phyloP scores from a whole-genome alignment of 2,888 invertebrate species.

The Kuschelorhynchus macadamiae region DNA sequence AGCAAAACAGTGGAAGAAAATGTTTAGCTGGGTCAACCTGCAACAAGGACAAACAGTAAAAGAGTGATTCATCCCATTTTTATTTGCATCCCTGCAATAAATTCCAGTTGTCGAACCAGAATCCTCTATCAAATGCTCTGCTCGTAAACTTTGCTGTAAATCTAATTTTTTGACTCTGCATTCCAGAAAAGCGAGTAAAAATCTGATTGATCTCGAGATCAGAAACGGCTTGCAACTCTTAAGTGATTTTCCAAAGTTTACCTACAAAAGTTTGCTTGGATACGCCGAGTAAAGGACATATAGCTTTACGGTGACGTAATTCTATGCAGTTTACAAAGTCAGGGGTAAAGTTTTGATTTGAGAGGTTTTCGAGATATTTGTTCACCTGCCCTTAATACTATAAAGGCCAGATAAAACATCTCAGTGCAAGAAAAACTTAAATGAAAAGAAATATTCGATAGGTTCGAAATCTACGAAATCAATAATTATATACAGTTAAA shows the following conservation, averaged over 20 bases:
- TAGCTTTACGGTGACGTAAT: conserved; percentile 5
- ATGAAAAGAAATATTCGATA: no score
- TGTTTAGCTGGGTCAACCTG: no score
- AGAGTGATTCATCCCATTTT: no score
- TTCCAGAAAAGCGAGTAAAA: conserved; percentile 15
- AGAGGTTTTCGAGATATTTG: background rate
- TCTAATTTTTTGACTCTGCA: background rate
- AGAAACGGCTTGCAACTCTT: conserved; percentile 27
- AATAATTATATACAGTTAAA: no score
- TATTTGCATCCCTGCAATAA: no score
- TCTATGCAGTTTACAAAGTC: conserved; percentile 15
- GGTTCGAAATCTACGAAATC: no score
- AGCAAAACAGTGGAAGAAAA: no score
- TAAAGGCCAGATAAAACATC: no score
- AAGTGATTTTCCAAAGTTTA: conserved; percentile 34
- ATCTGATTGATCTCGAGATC: conserved; percentile 28
- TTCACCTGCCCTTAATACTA: background rate
- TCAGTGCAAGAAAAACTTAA: no score
- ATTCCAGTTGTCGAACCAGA: no score
- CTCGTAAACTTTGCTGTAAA: background rate
- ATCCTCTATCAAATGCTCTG: no score
- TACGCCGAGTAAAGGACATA: background rate
- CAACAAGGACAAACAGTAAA: no score
- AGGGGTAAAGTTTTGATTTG: background rate
- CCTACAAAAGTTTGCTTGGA: conserved; percentile 12